Base-by-base conservation (phyloP, 2,113 vertebrate species). In the Hemiprocne comata region DNA sequence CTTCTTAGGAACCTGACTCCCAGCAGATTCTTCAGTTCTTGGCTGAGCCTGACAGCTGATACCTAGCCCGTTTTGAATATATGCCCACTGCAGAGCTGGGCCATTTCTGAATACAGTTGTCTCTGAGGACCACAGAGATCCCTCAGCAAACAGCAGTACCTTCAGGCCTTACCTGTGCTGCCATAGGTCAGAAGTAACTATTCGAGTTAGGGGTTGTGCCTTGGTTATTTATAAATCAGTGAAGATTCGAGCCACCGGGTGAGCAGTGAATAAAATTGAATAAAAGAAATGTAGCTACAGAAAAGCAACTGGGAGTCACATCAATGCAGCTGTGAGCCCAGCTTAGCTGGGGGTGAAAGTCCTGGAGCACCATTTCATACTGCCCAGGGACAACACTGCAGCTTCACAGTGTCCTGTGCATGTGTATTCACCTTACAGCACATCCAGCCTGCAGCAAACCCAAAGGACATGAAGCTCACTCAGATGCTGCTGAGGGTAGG, bases 261-360 rank as follows among this genome's bases (percentile, higher is more conserved):
- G 38, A 77, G 33, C 29, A 80, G 36, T 17, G 36, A 95, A 29
- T 10, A 33, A 72, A 48, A 42, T 3, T 61, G n/a, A 34, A 48
- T 75, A 71, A 75, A 85, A 54, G 34, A 87, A 90, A 87, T 21
- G 12, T 64, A 44, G 12, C 6, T 26, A 44, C 34, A 69, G 53
- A 50, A 82, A 57, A 76, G 24, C 10, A 4, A 2, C 23, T 1
- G 2, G 40, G 21, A 83, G 16, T 15, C 38, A 55, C 23, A 38
- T 6, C 8, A 54, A 40, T 0, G 0, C 34, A 65, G n/a, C 54
- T 36, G 23, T 5, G 11, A 69, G 44, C 50, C 26, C 0, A 0
- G 25, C 53, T 64, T 21, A 36, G 38, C n/a, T 54, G 50, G 15
- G n/a, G 26, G 3, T 34, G 21, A 31, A 67, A 71, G 7, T 65